A percentile compares a stretch with the other conserved stretches of the same genome.
Conservation (phyloP, 2,888 invertebrate species). For the Chironomus tentans region DNA sequence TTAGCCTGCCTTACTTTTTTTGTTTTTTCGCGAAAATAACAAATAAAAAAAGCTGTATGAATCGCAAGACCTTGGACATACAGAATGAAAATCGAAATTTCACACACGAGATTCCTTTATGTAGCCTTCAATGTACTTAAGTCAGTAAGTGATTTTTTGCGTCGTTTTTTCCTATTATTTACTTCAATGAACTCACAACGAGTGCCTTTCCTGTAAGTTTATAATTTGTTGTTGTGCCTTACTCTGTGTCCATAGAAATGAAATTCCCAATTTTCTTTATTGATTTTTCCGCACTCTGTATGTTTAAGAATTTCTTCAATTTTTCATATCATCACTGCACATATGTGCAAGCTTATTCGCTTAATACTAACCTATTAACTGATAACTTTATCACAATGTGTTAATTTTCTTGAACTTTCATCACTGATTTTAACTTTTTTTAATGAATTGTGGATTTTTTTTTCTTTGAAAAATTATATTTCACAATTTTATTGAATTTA, state of each 20-base stretch:
- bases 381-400: background rate
- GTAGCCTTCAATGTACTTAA: no score
- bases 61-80: background rate
- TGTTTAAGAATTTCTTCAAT: background rate
- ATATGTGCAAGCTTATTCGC: background rate
- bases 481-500: no score
- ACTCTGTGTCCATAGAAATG: background rate
- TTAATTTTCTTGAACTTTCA: background rate
- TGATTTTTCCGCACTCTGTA: background rate
- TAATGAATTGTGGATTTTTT: background rate
- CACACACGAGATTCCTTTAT: no score
- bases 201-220: no score
- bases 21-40: no score
- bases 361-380: background rate
- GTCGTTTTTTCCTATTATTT: no score
- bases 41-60: no score
- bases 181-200: no score
- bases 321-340: background rate
- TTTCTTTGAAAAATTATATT: background rate
- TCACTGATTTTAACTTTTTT: background rate
- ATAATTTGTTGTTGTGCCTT: background rate
- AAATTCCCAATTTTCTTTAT: background rate
- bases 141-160: no score
- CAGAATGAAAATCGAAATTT: background rate
- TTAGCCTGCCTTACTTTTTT: no score